A percentile compares a stretch with the other conserved stretches of the same genome.
These are phyloP conservation scores for Meteorus sp. DNA, from an alignment of 1,140 invertebrate genomes.

Conservation along the genomic window DNA sequence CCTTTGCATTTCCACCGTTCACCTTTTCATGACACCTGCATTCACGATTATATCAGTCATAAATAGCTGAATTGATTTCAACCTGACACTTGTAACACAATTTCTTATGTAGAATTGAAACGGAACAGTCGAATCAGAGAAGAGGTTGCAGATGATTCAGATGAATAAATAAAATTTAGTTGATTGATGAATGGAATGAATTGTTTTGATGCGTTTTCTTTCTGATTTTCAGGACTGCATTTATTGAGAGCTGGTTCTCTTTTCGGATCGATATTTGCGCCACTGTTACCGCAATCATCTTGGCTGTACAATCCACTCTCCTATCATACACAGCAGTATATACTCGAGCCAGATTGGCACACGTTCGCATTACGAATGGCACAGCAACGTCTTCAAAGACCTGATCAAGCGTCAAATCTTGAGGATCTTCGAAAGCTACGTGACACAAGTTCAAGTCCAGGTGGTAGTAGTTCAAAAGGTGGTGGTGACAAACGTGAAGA, in stretches of 20 bases:
- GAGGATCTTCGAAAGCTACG: conserved; percentile 50
- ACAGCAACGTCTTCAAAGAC: conserved; percentile 53
- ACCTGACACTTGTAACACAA: too few species aligned
- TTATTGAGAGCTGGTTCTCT: conserved; percentile 52
- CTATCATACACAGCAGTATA: conserved; percentile 54
- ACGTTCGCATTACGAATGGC: conserved; percentile 54
- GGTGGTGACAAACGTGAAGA: conserved; percentile 39
- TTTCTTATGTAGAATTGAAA: too few species aligned
- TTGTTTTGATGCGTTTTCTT: too few species aligned
- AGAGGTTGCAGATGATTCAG: too few species aligned
- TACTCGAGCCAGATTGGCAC: conserved; percentile 55
- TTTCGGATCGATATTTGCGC: conserved; percentile 56
- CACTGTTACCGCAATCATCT: conserved; percentile 51
- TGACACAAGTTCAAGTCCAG: conserved; percentile 42
- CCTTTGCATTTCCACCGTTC: too few species aligned
- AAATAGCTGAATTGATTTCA: too few species aligned
- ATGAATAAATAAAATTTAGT: too few species aligned
- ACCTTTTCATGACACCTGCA: too few species aligned
- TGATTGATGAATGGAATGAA: not conserved
- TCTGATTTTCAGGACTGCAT: conserved; percentile 53
- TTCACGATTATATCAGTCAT: too few species aligned
- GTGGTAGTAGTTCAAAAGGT: conserved; percentile 41
- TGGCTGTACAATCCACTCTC: conserved; percentile 53
- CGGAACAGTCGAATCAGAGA: too few species aligned
- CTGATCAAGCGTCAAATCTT: conserved; percentile 46